phyloP scores from a whole-genome alignment of 2,888 invertebrate genomes.

The Zootermopsis nevadensis region DNA sequence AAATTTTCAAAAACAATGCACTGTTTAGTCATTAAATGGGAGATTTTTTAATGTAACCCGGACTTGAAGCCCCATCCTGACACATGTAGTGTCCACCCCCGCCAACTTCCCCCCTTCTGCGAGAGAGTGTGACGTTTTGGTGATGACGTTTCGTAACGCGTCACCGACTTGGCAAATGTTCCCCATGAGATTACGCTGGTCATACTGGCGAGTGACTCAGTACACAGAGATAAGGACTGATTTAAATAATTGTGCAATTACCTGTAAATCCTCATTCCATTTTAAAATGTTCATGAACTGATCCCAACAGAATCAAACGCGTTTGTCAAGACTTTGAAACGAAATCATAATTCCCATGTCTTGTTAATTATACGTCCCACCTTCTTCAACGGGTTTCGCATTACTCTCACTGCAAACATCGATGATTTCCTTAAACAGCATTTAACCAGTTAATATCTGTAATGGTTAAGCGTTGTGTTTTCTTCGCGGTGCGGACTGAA shows the following conservation, averaged over 20 bases:
- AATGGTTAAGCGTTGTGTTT: no score
- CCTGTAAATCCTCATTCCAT: constrained; percentile 1
- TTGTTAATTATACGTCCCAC: no score
- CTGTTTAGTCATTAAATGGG: no score
- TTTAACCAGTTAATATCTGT: no score
- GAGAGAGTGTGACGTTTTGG: background rate
- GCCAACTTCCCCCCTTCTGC: background rate
- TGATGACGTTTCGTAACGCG: constrained; percentile 14
- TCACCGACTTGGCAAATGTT: constrained; percentile 27
- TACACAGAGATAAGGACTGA: background rate
- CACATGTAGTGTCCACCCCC: background rate
- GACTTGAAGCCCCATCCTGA: background rate
- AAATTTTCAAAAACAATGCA: no score
- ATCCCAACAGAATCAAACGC: background rate
- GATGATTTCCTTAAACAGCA: no score
- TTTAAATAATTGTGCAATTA: constrained; percentile 21
- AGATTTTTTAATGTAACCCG: constrained; percentile 30
- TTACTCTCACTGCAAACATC: no score
- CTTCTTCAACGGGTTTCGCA: no score
- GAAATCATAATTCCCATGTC: no score
- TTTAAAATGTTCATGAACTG: background rate
- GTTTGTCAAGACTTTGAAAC: background rate
- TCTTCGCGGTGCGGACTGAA: no score
- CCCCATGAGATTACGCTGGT: constrained; percentile 12
- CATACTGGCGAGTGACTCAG: background rate